Base-by-base conservation (phyloP, 2,113 vertebrate genomes). In the Cromileptes altivelis region DNA sequence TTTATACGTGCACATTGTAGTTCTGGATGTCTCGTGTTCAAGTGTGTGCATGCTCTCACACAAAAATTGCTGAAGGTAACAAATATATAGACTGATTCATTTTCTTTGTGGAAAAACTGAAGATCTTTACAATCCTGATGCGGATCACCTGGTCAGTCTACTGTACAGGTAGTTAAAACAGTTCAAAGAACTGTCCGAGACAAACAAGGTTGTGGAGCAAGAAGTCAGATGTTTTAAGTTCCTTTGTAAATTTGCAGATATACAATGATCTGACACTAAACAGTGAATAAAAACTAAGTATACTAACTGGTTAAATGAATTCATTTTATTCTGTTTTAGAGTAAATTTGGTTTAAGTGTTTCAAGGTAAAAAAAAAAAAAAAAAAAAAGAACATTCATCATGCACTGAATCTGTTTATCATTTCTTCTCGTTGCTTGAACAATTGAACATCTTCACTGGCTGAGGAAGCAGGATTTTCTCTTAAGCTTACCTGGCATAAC, bases 1-100 rank as follows among this genome's bases (percentile, higher is more conserved):
- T 47, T 8, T 7, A 11, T 7, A 30, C 0, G 1, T 13, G 25
- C 37, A 17, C 13, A 21, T 23, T 56, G 33, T 23, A 30, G 25
- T 58, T 74, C 42, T n/a, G 57, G 45, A 70, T 74, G 52, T 61
- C 45, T 62, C 2, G 23, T n/a, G 53, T 13, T 60, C 1, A 2
- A 69, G 52, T 70, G 2, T 63, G 56, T 52, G 40, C 23, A 55
- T 45, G 61, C 47, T 79, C 68, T 57, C 40, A 17, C 75, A 53
- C 27, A 23, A 6, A 55, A 37, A 18, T 2, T 30, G 45, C 62
- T 21, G 30, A 50, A 75, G 30, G 67, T 40, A 80, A 21, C 40
- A 73, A 58, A 83, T 77, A 83, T 49, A 15, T 72, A 73, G 70
- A 68, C 14, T 25, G 37, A 68, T 71, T 80, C 76, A 72, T 75